phyloP scores from a whole-genome alignment of 2,888 invertebrate genomes.

The Hypomecis punctinalis region DNA sequence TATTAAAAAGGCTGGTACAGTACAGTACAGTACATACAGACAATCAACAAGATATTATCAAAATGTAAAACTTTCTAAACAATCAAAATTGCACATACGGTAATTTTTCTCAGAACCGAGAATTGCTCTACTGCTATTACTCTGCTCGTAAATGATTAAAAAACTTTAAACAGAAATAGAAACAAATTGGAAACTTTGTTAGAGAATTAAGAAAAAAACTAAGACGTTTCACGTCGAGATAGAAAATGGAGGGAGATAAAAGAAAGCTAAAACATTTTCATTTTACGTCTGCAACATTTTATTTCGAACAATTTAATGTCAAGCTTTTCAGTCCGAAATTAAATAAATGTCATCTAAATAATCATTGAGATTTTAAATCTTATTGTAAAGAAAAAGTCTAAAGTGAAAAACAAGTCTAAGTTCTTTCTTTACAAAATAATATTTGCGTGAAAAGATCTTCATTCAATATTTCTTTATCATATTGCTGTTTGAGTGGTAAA shows the following conservation, averaged over 20 bases:
- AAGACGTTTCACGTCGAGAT: constrained; percentile 18
- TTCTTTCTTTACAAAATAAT: too few species aligned
- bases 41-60: not conserved
- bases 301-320: constrained; percentile 6
- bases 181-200: constrained; percentile 44
- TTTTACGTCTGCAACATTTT: not conserved
- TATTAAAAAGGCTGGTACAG: too few species aligned
- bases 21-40: too few species aligned
- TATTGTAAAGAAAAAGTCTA: not conserved
- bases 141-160: constrained; percentile 51
- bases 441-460: too few species aligned
- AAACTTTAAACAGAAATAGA: constrained; percentile 52
- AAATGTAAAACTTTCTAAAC: not conserved
- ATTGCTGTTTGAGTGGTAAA: too few species aligned
- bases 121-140: constrained; percentile 41
- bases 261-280: constrained; percentile 3
- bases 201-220: constrained; percentile 34
- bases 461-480: too few species aligned
- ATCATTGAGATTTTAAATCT: not conserved
- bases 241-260: constrained; percentile 24
- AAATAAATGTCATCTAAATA: not conserved
- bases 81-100: not conserved
- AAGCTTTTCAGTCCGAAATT: constrained; percentile 16
- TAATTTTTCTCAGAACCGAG: constrained; percentile 25
- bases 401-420: not conserved